These are phyloP conservation scores for Ophioninae sp. DNA, from an alignment of 2,888 invertebrate genomes.

Conservation along the genomic window DNA sequence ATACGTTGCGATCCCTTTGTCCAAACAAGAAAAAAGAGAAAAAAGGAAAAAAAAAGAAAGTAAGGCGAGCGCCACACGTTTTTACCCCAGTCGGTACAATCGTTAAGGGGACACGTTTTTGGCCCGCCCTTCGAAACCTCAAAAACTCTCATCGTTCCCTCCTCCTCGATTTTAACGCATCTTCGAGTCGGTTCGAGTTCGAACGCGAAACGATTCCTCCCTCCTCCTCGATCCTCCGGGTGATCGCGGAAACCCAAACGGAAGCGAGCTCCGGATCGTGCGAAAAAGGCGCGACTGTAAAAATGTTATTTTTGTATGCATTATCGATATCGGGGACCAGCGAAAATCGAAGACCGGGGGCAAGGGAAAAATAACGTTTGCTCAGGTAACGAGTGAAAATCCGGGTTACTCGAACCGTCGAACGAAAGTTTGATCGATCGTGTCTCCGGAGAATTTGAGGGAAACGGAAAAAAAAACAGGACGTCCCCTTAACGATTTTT, in stretches of 20 bases:
- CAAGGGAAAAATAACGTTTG: neutral
- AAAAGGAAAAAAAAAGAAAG: no score
- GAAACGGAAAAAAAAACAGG: neutral
- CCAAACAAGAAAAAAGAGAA: neutral
- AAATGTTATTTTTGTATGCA: conserved; percentile 56
- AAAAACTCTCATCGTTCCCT: conserved; percentile 19
- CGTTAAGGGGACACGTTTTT: conserved; percentile 37
- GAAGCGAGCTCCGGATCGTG: neutral
- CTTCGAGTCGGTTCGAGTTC: conserved; percentile 9
- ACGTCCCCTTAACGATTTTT: neutral
- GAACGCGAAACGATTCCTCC: neutral
- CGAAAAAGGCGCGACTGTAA: conserved; percentile 14
- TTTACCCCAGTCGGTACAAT: conserved; percentile 1
- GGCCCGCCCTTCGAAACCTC: conserved; percentile 37
- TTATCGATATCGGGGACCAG: conserved; percentile 38
- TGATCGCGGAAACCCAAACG: conserved; percentile 14
- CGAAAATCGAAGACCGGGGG: neutral
- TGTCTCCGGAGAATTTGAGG: neutral
- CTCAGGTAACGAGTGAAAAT: neutral
- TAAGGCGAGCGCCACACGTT: neutral
- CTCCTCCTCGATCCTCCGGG: neutral
- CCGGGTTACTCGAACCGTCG: neutral
- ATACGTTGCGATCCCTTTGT: conserved; percentile 1
- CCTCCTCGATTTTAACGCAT: neutral
- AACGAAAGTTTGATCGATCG: conserved; percentile 51